These are phyloP conservation scores for Orchestia grillus DNA, from an alignment of 1,140 invertebrate species.

Conservation along the genomic window DNA sequence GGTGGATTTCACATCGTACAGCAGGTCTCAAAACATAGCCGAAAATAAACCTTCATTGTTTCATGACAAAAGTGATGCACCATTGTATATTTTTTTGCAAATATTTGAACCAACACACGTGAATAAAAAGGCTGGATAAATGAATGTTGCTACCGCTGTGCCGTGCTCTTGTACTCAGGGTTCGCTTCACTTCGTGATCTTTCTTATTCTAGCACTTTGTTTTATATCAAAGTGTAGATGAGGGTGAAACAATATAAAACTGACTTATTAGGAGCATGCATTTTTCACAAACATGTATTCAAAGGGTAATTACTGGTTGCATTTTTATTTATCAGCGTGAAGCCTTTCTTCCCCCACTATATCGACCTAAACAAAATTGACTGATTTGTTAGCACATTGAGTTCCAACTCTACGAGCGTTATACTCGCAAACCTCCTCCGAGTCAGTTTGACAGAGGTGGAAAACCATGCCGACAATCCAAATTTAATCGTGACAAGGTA, in stretches of 20 bases:
- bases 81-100: background rate
- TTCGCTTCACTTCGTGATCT: background rate
- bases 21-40: background rate
- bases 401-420: background rate
- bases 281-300: background rate
- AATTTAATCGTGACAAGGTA: too few species aligned
- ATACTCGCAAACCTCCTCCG: too few species aligned
- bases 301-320: background rate
- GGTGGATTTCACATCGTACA: too few species aligned
- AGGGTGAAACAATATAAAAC: background rate
- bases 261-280: background rate
- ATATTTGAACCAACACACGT: background rate
- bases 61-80: background rate
- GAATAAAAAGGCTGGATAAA: background rate
- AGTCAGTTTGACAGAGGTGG: too few species aligned
- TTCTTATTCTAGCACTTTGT: background rate
- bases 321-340: background rate
- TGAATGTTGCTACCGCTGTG: background rate
- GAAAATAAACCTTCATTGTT: background rate
- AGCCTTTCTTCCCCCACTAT: background rate
- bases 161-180: background rate
- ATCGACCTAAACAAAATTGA: too few species aligned
- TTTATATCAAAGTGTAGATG: background rate
- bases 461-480: too few species aligned
- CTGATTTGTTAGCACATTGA: background rate